Percentiles rank a stretch among this genome's conserved stretches.
Evolutionary conservation across 2,888 invertebrate species (phyloP).

Genomic region (Dynastes grantii): DNA sequence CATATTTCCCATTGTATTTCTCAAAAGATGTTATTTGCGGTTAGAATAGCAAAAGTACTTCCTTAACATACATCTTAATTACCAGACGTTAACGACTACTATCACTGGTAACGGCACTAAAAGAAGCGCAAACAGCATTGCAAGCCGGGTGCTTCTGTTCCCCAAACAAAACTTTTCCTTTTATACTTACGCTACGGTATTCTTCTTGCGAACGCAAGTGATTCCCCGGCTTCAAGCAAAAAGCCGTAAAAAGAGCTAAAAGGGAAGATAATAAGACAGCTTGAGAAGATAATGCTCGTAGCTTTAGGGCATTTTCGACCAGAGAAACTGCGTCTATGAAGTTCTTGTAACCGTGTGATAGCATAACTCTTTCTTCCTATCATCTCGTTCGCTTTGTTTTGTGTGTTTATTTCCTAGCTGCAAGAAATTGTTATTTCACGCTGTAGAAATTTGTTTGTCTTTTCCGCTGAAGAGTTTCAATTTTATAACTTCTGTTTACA

Average conservation of each 20-base stretch:
- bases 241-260: conserved; percentile 22
- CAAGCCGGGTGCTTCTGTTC: neutral
- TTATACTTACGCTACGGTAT: neutral
- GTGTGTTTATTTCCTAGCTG: too few species aligned
- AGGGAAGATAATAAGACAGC: conserved; percentile 40
- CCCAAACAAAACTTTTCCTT: neutral
- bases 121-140: neutral
- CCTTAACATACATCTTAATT: neutral
- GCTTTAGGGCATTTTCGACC: conserved; percentile 11
- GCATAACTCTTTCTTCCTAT: conserved; percentile 19
- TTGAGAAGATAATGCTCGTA: conserved; percentile 31
- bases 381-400: conserved; percentile 6
- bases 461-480: neutral
- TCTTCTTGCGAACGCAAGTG: conserved; percentile 28
- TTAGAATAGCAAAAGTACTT: too few species aligned
- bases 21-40: too few species aligned
- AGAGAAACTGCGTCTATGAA: conserved; percentile 17
- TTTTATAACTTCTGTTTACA: conserved; percentile 24
- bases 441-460: too few species aligned
- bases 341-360: conserved; percentile 6
- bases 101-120: neutral
- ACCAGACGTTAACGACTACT: neutral
- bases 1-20: too few species aligned
- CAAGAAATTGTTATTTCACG: too few species aligned
- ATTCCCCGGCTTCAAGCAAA: conserved; percentile 13